Evolutionary conservation across 2,797 vertebrate species (phyloP).

Genomic region (Lacerta viridis): DNA sequence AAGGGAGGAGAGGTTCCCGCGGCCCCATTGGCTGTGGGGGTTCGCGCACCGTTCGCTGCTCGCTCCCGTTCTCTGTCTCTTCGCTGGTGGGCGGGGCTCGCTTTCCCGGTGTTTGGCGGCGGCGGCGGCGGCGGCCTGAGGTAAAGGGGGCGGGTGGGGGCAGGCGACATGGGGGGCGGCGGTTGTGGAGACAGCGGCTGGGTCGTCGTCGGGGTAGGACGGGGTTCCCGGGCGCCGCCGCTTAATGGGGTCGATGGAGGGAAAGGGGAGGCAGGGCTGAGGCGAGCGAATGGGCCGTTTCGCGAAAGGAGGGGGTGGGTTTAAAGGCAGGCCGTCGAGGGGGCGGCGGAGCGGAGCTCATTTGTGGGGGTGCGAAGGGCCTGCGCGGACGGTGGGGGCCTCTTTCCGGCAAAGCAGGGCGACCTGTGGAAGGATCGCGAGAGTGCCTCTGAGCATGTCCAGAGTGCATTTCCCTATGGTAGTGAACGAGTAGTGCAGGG

Average conservation of each 20-base stretch:
- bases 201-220: background rate
- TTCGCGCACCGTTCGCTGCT: background rate
- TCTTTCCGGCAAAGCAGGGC: background rate
- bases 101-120: constrained; percentile 45
- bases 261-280: background rate
- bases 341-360: background rate
- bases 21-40: constrained; percentile 28
- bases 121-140: constrained; percentile 62
- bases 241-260: background rate
- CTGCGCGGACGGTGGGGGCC: background rate
- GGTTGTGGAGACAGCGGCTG: background rate
- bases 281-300: background rate
- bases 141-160: constrained; percentile 53
- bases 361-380: background rate
- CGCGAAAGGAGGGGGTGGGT: background rate
- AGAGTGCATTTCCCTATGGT: background rate
- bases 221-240: too few species aligned
- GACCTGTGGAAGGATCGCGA: background rate
- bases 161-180: constrained; percentile 14
- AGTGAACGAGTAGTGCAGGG: background rate
- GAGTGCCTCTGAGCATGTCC: background rate
- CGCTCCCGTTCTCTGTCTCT: background rate
- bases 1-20: too few species aligned
- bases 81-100: constrained; percentile 30
- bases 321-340: background rate